These are phyloP conservation scores for Phania funesta DNA, from an alignment of 2,888 invertebrate species.

Conservation along the genomic window DNA sequence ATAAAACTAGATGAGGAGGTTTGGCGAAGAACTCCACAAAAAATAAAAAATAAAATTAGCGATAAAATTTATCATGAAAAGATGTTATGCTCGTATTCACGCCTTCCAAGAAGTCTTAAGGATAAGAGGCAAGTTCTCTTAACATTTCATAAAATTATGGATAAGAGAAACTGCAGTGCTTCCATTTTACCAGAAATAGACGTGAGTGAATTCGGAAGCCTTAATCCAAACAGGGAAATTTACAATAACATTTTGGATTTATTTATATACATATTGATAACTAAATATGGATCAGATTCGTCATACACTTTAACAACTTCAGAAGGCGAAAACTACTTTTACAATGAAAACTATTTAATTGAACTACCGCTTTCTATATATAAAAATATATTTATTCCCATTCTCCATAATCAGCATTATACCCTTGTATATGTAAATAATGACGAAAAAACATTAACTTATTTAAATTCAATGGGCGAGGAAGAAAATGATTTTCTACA, in stretches of 20 bases:
- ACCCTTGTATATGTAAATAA: background rate
- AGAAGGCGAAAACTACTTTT: background rate
- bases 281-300: background rate
- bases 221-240: background rate
- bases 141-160: background rate
- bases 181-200: background rate
- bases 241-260: background rate
- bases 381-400: background rate
- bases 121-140: background rate
- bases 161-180: background rate
- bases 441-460: background rate
- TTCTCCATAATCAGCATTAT: background rate
- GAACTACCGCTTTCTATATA: background rate
- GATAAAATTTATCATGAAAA: background rate
- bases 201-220: background rate
- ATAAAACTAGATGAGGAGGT: background rate
- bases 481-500: background rate
- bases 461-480: background rate
- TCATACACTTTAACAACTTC: background rate
- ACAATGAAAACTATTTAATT: background rate
- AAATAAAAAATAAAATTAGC: background rate
- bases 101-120: background rate
- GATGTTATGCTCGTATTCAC: background rate
- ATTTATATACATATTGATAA: background rate
- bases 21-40: background rate